Base-by-base conservation (phyloP, 30 jellyfish, hydroid and myxozoan genomes). In the Haliclystus octoradiatus region DNA sequence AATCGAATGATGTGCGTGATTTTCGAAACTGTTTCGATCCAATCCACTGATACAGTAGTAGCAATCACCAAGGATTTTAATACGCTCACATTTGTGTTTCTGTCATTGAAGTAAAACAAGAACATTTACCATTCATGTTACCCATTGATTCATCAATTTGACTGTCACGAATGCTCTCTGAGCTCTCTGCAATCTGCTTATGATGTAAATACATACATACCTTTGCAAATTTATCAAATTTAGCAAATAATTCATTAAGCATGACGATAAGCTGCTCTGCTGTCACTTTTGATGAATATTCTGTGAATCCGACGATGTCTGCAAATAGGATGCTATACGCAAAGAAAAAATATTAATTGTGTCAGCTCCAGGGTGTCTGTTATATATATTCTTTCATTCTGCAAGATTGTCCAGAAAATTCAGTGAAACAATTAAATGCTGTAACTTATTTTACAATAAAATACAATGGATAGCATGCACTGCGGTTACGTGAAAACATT, bases 221-320 rank as follows among this genome's bases (percentile, higher is more conserved):
- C 93, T 88, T 88, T 53, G 94, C 98, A 33, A 80, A 75, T 62
- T 81, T 88, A 74, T 88, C 98, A 70, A 88, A 88, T 64, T 81
- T 88, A 0, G 98, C 98, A 67, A 88, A 88, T 31, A 88, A 70
- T 28, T 88, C 95, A 68, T 88, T 88, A 74, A 88, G 73, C 94
- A 88, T 88, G 29, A 81, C 81, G 40, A 88, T 76, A 24, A 88
- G 91, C 76, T 88, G 81, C 67, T 88, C 98, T 4, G 98, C 98
- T 7, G 95, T 90, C 40, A 88, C 98, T 0, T 90, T 88, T 26
- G 95, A 82, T 2, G 98, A 74, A 68, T 73, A 88, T 31, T 89
- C 83, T 64, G 98, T 88, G 74, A 88, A 88, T 15, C 98, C 98
- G 47, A 88, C 98, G 50, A 88, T 88, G 52, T 88, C 98, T 46